These are phyloP conservation scores for Ectemnius cavifrons DNA, from an alignment of 2,888 invertebrate genomes.

Conservation along the genomic window DNA sequence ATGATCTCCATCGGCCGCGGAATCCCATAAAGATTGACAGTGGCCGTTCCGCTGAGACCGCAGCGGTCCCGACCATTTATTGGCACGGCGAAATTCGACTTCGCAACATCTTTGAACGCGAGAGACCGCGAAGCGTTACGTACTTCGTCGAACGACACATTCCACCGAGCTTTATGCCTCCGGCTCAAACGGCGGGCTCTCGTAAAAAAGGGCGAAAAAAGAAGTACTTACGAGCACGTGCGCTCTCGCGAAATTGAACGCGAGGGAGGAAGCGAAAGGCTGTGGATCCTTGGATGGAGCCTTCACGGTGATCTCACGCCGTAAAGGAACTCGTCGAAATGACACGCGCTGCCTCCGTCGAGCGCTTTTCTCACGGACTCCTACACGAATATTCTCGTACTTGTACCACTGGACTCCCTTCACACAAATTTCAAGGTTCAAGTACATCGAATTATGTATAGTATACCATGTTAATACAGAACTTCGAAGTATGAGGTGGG, in stretches of 20 bases:
- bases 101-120: constrained; percentile 10
- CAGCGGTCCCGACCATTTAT: constrained; percentile 69
- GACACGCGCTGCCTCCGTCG: constrained; percentile 32
- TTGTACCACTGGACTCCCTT: too few species aligned
- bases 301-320: constrained; percentile 23
- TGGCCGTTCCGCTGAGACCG: constrained; percentile 48
- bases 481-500: too few species aligned
- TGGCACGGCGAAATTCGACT: constrained; percentile 65
- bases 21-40: constrained; percentile 75
- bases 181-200: constrained; percentile 28
- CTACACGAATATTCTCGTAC: too few species aligned
- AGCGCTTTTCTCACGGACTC: constrained; percentile 10
- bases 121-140: constrained; percentile 19
- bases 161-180: constrained; percentile 45
- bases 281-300: background rate
- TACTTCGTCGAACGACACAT: constrained; percentile 33
- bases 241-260: constrained; percentile 39
- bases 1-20: constrained; percentile 70
- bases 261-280: constrained; percentile 7
- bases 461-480: too few species aligned
- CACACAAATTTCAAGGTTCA: too few species aligned
- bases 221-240: constrained; percentile 39
- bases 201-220: constrained; percentile 14
- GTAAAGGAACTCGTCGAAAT: constrained; percentile 31
- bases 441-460: too few species aligned